Evolutionary conservation across 2,113 vertebrate species (phyloP).

Genomic region (Ancistrus triradiatus): DNA sequence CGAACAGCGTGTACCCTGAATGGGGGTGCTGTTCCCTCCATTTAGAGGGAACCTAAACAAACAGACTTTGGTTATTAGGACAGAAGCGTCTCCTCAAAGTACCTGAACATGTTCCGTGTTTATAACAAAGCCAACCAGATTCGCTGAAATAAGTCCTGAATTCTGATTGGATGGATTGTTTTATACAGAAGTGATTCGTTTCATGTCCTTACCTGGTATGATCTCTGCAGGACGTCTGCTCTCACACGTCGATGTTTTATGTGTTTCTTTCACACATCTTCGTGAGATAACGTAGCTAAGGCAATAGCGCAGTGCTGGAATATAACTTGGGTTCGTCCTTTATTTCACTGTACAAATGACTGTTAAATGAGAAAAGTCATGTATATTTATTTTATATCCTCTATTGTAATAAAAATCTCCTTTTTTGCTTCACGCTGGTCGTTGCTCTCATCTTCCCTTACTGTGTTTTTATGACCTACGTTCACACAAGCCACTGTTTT

Average conservation of each 20-base stretch:
- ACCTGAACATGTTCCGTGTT: not conserved
- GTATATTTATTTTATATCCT: conserved; percentile 90
- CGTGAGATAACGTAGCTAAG: conserved; percentile 16
- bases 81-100: no score
- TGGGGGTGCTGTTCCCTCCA: no score
- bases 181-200: no score
- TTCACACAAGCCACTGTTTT: no score
- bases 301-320: conserved; percentile 21
- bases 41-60: no score
- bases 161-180: conserved; percentile 1
- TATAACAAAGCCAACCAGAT: no score
- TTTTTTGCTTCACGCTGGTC: conserved; percentile 51
- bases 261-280: not conserved
- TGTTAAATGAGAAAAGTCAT: conserved; percentile 82
- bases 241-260: not conserved
- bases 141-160: no score
- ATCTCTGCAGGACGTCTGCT: not conserved
- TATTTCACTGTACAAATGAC: conserved; percentile 79
- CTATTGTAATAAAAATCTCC: conserved; percentile 87
- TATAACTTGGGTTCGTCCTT: conserved; percentile 56
- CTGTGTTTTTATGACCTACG: no score
- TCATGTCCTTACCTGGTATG: not conserved
- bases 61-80: no score
- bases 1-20: no score
- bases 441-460: no score